Base-by-base conservation (phyloP, 64 coral and sea anemone species). In the Actinia tenebrosa region DNA sequence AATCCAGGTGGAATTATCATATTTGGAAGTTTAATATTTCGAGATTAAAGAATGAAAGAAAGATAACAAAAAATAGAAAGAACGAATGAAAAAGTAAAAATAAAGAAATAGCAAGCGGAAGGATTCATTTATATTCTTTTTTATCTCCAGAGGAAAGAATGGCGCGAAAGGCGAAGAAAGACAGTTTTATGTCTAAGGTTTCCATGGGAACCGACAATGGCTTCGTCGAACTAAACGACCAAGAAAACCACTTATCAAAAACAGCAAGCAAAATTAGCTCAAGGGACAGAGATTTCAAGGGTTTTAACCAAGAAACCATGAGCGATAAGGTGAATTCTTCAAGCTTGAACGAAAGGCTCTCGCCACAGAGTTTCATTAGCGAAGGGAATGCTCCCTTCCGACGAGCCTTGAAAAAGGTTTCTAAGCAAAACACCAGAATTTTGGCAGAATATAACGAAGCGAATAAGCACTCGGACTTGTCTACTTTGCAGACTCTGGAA, bases 371-470 rank as follows among this genome's bases (percentile, higher is more conserved):
- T 81, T 81, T 81, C 16, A 53, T 50, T 7, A 85, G 44, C 22
- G 83, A 85, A 17, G 83, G 60, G 7, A 43, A 19, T 20, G 27
- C 11, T 15, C 83, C 83, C 5, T 85, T 85, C 14, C 56, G 26
- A 61, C 83, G 83, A 1, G 83, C 83, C 60, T 56, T 85, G 0
- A 58, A 64, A 37, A 55, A 85, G 30, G 83, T 85, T 17, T 22
- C 83, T 19, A 85, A 85, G 23, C 83, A 85, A 62, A 85, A 85
- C 15, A 85, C 44, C 17, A 81, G 79, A 81, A 23, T 53, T 7
- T 81, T 81, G 44, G 26, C 69, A 42, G 69, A 75, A 75, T 75
- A 75, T 75, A 81, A 53, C 22, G 79, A 81, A 16, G 50, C 45
- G 18, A 81, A 13, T 23, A 81, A 81, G 19, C 79, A 50, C 2